These are phyloP conservation scores for Corapipo altera DNA, from an alignment of 2,113 vertebrate genomes.

Conservation along the genomic window DNA sequence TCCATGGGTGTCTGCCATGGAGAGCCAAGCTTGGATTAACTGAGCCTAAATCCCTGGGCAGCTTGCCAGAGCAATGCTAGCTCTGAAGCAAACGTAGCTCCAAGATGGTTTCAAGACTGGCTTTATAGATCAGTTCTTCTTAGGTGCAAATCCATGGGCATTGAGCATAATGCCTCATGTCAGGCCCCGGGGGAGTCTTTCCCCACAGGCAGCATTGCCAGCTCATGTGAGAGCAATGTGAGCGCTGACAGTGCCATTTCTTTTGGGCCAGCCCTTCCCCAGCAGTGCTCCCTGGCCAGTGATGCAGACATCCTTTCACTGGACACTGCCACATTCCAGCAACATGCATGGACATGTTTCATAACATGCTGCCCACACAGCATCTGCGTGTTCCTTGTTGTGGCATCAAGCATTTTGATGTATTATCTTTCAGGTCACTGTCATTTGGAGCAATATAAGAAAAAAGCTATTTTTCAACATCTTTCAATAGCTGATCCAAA, in stretches of 20 bases:
- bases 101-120: conserved; percentile 33
- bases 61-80: conserved; percentile 54
- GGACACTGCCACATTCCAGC: neutral
- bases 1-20: conserved; percentile 53
- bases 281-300: neutral
- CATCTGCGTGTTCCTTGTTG: neutral
- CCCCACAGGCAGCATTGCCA: neutral
- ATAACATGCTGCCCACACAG: fast-evolving
- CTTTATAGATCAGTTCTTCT: conserved; percentile 32
- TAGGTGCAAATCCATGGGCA: conserved; percentile 4
- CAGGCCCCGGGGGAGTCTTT: neutral
- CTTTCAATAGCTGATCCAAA: neutral
- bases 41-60: conserved; percentile 63
- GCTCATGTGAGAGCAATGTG: neutral
- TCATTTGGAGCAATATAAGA: neutral
- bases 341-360: neutral
- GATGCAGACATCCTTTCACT: neutral
- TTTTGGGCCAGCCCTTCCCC: neutral
- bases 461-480: neutral
- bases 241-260: neutral
- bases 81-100: conserved; percentile 18
- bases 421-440: neutral
- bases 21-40: conserved; percentile 67
- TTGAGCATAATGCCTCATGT: conserved; percentile 2
- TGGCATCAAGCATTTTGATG: neutral